These are phyloP conservation scores for Eucidaris tribuloides DNA, from an alignment of 35 echinoderm and acorn worm species.

Conservation along the genomic window DNA sequence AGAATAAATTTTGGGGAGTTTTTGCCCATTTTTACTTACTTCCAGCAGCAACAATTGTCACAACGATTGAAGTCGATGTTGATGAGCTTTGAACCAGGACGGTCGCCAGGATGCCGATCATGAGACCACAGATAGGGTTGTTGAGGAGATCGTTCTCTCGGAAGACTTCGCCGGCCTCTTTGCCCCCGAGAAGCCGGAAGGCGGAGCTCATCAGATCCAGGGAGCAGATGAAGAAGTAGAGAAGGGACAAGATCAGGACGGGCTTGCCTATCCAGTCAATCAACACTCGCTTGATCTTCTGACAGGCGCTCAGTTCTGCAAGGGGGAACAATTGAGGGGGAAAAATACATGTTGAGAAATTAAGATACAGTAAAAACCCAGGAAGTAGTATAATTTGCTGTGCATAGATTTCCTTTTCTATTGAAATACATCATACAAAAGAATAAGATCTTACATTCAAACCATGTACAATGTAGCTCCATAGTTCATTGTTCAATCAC, in stretches of 20 bases:
- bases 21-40: slow-evolving; percentile 63
- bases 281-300: slow-evolving; percentile 61
- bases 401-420: background rate
- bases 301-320: slow-evolving; percentile 50
- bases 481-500: too few relatives aligned
- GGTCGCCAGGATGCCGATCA: slow-evolving; percentile 94
- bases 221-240: slow-evolving; percentile 96
- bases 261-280: slow-evolving; percentile 70
- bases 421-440: background rate
- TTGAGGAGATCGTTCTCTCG: slow-evolving; percentile 62
- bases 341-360: background rate
- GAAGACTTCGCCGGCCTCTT: slow-evolving; percentile 88
- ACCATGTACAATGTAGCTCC: background rate
- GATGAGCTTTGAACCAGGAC: slow-evolving; percentile 97
- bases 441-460: background rate
- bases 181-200: slow-evolving; percentile 95
- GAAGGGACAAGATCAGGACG: slow-evolving; percentile 37
- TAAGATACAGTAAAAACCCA: background rate
- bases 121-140: slow-evolving; percentile 95
- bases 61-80: slow-evolving; percentile 95
- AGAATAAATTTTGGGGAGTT: background rate
- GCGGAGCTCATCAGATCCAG: slow-evolving; percentile 94
- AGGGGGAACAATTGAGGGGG: slow-evolving; percentile 2
- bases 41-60: slow-evolving; percentile 94
- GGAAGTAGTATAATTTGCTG: background rate